Conservation (phyloP, 2,888 invertebrate genomes). For the Patella ulyssiponensis region DNA sequence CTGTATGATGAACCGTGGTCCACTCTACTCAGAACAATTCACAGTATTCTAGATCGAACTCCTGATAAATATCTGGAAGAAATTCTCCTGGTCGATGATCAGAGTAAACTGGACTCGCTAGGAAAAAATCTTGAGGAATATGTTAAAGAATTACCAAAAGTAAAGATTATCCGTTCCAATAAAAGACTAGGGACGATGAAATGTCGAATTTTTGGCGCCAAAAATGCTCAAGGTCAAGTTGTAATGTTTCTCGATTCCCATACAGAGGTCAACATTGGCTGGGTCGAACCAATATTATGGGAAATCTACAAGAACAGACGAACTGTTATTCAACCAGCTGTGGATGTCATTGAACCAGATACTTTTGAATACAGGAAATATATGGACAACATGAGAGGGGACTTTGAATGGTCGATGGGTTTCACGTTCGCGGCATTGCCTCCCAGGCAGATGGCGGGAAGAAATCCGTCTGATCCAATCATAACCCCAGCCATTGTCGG, state of each 20-base stretch:
- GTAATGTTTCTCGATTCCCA: slow-evolving; percentile 29
- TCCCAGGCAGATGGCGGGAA: slow-evolving; percentile 6
- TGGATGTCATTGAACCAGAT: slow-evolving; percentile 21
- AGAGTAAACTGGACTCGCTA: slow-evolving; percentile 20
- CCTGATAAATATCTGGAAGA: slow-evolving; percentile 19
- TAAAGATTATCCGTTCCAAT: slow-evolving; percentile 14
- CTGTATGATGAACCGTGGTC: slow-evolving; percentile 32
- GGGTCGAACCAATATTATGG: slow-evolving; percentile 29
- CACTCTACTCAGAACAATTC: slow-evolving; percentile 24
- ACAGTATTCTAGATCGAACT: slow-evolving; percentile 24
- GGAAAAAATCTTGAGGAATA: slow-evolving; percentile 17
- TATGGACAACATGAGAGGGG: slow-evolving; percentile 29
- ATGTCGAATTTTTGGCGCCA: slow-evolving; percentile 22
- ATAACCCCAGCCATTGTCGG: slow-evolving; percentile 22
- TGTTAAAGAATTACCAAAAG: slow-evolving; percentile 18
- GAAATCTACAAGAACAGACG: slow-evolving; percentile 25
- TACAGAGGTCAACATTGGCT: slow-evolving; percentile 27
- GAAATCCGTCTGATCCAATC: slow-evolving; percentile 23
- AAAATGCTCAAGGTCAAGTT: slow-evolving; percentile 22
- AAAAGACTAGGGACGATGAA: slow-evolving; percentile 28
- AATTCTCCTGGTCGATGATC: slow-evolving; percentile 29
- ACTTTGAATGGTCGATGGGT: slow-evolving; percentile 28
- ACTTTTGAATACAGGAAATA: slow-evolving; percentile 26
- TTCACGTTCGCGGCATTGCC: slow-evolving; percentile 25
- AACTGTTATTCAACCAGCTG: slow-evolving; percentile 28